Evolutionary conservation across 2,113 vertebrate genomes (phyloP), one percentile per base, ranked within the genome.

Genomic region (Herpailurus yagouaroundi): DNA sequence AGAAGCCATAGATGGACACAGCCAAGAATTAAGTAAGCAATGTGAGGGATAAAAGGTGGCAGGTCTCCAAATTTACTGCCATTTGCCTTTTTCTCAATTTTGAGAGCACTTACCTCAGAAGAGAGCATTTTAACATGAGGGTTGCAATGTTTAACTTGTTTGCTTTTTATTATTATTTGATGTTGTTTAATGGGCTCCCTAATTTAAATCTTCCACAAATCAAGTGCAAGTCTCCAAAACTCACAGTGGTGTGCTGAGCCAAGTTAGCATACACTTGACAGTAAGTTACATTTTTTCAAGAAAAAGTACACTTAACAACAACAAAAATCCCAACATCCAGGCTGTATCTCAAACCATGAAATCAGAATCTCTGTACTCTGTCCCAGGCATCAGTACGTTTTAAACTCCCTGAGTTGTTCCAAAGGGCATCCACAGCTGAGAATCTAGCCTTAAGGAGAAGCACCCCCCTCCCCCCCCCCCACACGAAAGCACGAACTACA

Each of bases 121-220:
- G 10, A 87, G 19, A 76, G 7, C 23, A 48, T 60, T 89, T 83
- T 87, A 92, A 92, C 38, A 63, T 41, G 16, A 5, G 21, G 63
- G 74, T 60, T 60, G 2, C 25, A 64, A 29, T 15, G 29, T 60
- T 74, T 81, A 63, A 82, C 23, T 84, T 88, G 14, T 5, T 84
- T 93, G 55, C 63, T 88, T 94, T 97, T 91, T 95, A 76, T 64
- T 81, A 33, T 85, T 66, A 77, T 91, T 57, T 79, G 21, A 69
- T 52, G 36, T 23, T 74, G 25, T 23, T 95, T 79, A 36, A 86
- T 15, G 77, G 31, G 21, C 45, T 97, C 45, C 57, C 19, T 63
- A 73, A 38, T 60, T 60, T 69, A 83, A 63, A 7, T 74, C 38
- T 93, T 60, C 89, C 31, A 68, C 33, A 95, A 95, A 80, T 74